Percentiles rank a stretch among this genome's conserved stretches.
phyloP scores from a whole-genome alignment of 2,888 invertebrate species.

The Leucophora obtusa region DNA sequence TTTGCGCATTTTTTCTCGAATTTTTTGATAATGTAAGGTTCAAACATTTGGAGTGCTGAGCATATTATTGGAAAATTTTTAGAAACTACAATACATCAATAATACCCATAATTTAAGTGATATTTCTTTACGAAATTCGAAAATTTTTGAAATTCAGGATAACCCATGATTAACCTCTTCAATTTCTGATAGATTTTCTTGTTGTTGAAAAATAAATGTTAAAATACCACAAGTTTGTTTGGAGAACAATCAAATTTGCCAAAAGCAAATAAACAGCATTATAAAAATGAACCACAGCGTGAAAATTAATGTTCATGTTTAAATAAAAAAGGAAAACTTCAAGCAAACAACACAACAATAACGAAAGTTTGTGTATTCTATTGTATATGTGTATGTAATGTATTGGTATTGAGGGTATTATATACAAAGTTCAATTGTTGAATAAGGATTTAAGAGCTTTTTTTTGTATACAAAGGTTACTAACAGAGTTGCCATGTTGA shows the following conservation, averaged over 20 bases:
- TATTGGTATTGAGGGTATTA: background rate
- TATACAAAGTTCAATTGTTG: background rate
- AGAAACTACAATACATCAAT: too few species aligned
- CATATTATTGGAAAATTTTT: too few species aligned
- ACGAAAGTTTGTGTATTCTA: background rate
- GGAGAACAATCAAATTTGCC: slow-evolving; percentile 57
- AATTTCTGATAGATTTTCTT: background rate
- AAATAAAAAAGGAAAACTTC: slow-evolving; percentile 14
- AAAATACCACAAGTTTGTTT: slow-evolving; percentile 46
- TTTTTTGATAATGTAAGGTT: too few species aligned
- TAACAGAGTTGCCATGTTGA: background rate
- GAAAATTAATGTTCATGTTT: slow-evolving; percentile 30
- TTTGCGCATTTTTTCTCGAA: too few species aligned
- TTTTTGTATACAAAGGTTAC: background rate
- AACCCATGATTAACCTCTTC: background rate
- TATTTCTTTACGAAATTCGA: too few species aligned
- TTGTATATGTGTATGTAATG: background rate
- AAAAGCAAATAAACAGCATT: slow-evolving; percentile 57
- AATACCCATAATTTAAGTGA: too few species aligned
- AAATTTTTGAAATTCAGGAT: too few species aligned
- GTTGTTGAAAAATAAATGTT: slow-evolving; percentile 49
- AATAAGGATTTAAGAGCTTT: background rate
- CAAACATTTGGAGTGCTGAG: too few species aligned
- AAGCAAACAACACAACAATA: slow-evolving; percentile 29
- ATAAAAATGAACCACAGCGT: slow-evolving; percentile 57